phyloP scores from a whole-genome alignment of 2,797 vertebrate genomes.

The Lepus oiostolus region DNA sequence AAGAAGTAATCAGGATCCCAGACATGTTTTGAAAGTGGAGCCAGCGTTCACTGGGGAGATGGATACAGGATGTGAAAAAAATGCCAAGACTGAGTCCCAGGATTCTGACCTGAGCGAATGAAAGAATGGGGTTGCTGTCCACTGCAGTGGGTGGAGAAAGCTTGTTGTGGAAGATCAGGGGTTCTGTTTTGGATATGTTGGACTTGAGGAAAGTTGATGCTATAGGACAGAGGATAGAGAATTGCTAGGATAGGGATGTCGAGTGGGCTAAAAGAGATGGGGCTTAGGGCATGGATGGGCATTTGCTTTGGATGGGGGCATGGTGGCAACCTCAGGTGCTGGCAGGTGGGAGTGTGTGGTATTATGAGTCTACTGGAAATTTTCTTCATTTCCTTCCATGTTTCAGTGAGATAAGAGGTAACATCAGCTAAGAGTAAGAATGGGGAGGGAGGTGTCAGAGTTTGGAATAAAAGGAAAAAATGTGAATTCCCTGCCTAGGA shows the following conservation, averaged over 20 bases:
- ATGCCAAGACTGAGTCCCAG: not conserved
- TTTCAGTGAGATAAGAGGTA: slow-evolving; percentile 16
- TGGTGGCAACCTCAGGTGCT: not conserved
- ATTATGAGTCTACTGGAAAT: not conserved
- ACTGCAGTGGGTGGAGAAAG: not conserved
- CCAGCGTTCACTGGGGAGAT: not conserved
- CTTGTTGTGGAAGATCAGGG: not conserved
- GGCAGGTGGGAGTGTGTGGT: not conserved
- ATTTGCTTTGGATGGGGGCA: not conserved
- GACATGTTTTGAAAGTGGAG: not conserved
- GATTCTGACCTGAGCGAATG: not conserved
- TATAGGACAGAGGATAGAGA: not conserved
- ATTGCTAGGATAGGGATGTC: not conserved
- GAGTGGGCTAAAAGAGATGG: not conserved
- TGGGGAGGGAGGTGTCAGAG: slow-evolving; percentile 4
- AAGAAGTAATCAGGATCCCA: not conserved
- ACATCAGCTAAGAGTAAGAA: not conserved
- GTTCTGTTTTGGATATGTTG: not conserved
- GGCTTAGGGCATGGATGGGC: not conserved
- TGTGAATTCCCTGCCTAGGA: not conserved
- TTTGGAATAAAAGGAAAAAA: slow-evolving; percentile 22
- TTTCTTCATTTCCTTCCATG: not conserved
- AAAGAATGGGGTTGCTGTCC: not conserved
- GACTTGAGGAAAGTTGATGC: not conserved
- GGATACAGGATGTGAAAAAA: not conserved